phyloP scores from a whole-genome alignment of 2,797 vertebrate species.

The Pogoniulus pusillus region DNA sequence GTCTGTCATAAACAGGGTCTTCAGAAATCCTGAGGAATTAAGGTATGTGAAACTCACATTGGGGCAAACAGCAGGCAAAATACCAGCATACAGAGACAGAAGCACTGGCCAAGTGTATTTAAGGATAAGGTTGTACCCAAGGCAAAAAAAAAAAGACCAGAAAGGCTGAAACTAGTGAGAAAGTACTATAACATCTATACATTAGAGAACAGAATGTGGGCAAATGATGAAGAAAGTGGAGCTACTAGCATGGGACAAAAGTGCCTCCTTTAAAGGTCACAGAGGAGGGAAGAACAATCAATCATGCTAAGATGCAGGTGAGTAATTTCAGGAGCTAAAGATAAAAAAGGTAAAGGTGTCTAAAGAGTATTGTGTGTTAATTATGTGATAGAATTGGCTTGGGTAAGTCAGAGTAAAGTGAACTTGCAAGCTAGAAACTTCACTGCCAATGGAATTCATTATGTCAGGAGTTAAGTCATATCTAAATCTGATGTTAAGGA shows the following conservation, averaged over 20 bases:
- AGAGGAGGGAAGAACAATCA: constrained; percentile 11
- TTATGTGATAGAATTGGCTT: constrained; percentile 26
- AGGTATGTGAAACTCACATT: background rate
- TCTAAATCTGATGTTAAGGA: constrained; percentile 5
- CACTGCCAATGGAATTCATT: constrained; percentile 2
- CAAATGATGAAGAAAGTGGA: background rate
- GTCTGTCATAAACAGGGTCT: background rate
- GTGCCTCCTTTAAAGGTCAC: background rate
- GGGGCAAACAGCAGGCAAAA: background rate
- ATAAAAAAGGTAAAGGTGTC: constrained; percentile 34
- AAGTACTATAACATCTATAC: background rate
- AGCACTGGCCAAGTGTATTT: background rate
- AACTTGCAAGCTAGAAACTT: background rate
- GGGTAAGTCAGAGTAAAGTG: background rate
- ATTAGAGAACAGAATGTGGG: background rate
- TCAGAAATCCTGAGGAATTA: background rate
- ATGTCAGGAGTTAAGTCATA: background rate
- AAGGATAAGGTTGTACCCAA: background rate
- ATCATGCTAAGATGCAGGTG: background rate
- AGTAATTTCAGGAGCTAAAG: constrained; percentile 9
- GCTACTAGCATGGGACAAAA: background rate
- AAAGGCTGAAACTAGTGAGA: background rate
- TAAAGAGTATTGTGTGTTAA: constrained; percentile 20
- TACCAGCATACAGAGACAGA: background rate
- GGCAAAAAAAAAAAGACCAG: constrained; percentile 1